These are phyloP conservation scores for Smutsia gigantea DNA, from an alignment of 2,797 vertebrate species.

Conservation along the genomic window DNA sequence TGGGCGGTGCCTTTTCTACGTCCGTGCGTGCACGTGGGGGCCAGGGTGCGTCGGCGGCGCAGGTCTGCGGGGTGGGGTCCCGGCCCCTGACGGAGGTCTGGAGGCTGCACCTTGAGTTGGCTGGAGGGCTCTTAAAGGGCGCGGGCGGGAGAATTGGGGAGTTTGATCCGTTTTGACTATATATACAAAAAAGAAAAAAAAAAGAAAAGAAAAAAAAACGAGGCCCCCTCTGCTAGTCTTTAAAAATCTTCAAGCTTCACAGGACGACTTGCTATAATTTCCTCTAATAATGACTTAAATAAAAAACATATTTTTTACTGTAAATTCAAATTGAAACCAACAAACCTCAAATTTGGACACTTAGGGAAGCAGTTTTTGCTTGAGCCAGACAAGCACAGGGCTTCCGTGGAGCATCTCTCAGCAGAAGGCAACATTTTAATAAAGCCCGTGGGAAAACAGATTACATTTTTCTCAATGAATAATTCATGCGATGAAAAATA, in stretches of 20 bases:
- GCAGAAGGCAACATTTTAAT: conserved; percentile 86
- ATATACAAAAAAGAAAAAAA: neutral
- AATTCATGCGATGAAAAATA: conserved; percentile 87
- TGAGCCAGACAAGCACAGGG: conserved; percentile 18
- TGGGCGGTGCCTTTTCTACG: neutral
- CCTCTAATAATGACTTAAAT: neutral
- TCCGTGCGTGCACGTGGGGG: neutral
- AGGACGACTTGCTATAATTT: conserved; percentile 10
- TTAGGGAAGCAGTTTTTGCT: conserved; percentile 34
- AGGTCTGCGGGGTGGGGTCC: neutral
- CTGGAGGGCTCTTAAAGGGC: neutral
- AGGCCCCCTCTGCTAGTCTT: fast-evolving
- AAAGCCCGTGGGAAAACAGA: conserved; percentile 84
- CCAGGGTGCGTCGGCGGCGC: neutral
- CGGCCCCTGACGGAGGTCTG: fast-evolving
- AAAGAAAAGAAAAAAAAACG: neutral
- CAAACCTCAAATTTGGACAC: conserved; percentile 34
- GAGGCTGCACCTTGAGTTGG: neutral
- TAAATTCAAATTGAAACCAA: conserved; percentile 54
- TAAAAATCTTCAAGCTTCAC: conserved; percentile 11
- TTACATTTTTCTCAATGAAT: conserved; percentile 89
- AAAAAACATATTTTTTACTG: neutral
- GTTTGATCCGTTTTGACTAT: neutral
- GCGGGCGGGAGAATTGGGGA: neutral
- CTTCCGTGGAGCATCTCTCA: conserved; percentile 61